Percentiles rank a stretch among this genome's conserved stretches.
phyloP scores from a whole-genome alignment of 2,888 invertebrate genomes.

The Sepiola atlantica region DNA sequence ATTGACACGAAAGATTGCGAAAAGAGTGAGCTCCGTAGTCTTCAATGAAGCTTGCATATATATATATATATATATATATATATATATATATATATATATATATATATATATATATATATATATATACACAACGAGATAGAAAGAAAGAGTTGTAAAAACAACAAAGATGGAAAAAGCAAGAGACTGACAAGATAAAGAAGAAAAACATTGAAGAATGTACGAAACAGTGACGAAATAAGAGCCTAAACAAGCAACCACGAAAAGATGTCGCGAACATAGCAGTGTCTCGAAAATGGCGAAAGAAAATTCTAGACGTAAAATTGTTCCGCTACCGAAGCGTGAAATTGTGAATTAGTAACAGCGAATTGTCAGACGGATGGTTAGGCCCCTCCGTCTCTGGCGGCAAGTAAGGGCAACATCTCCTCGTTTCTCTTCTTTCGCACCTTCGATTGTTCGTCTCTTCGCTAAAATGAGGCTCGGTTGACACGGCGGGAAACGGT shows the following conservation, averaged over 20 bases:
- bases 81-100: no score
- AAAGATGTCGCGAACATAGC: background rate
- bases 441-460: background rate
- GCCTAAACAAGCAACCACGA: no score
- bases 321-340: background rate
- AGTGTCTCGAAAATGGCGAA: background rate
- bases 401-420: background rate
- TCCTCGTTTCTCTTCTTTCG: background rate
- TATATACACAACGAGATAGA: background rate
- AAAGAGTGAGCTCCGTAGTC: no score
- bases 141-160: background rate
- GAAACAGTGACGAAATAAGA: background rate
- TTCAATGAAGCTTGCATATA: no score
- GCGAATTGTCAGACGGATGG: background rate
- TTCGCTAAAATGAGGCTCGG: background rate
- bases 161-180: background rate
- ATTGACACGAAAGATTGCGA: no score
- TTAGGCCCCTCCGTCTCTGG: background rate
- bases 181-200: background rate
- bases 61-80: no score
- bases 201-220: background rate
- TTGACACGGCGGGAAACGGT: background rate
- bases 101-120: no score
- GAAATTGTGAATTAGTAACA: slow-evolving; percentile 19
- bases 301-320: slow-evolving; percentile 20